These are phyloP conservation scores for Patella pellucida DNA, from an alignment of 2,888 invertebrate species.

Conservation along the genomic window DNA sequence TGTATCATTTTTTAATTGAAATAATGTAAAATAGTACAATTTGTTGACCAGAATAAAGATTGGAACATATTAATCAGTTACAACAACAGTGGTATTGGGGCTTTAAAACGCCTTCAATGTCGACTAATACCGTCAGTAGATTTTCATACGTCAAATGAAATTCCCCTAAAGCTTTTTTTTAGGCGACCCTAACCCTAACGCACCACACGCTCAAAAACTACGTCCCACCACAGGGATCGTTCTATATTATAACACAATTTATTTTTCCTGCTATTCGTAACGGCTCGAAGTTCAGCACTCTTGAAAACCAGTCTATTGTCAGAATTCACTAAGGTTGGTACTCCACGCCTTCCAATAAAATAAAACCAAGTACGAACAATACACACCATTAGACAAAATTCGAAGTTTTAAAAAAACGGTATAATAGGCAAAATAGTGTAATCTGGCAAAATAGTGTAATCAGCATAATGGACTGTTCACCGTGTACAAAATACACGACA, in stretches of 20 bases:
- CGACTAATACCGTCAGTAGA: neutral
- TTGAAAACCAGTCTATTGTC: neutral
- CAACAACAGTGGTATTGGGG: too few species aligned
- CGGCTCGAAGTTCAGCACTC: neutral
- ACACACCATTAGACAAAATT: too few species aligned
- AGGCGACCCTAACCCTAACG: neutral
- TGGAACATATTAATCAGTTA: too few species aligned
- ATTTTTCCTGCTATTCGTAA: neutral
- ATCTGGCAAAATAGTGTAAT: too few species aligned
- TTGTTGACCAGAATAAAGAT: too few species aligned
- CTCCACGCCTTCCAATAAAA: neutral
- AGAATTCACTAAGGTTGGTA: neutral
- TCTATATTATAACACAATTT: neutral
- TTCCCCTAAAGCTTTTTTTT: neutral
- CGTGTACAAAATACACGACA: too few species aligned
- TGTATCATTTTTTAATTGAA: too few species aligned
- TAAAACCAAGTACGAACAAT: too few species aligned
- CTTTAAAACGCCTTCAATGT: neutral
- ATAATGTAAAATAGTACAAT: too few species aligned
- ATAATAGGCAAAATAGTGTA: too few species aligned
- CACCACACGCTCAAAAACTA: neutral
- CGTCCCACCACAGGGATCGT: neutral
- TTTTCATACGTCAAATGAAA: neutral
- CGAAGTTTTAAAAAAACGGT: too few species aligned
- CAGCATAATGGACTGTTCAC: too few species aligned